A percentile compares a stretch with the other conserved stretches of the same genome.
Conservation (phyloP, 2,113 vertebrate species). For the Megalops atlanticus region DNA sequence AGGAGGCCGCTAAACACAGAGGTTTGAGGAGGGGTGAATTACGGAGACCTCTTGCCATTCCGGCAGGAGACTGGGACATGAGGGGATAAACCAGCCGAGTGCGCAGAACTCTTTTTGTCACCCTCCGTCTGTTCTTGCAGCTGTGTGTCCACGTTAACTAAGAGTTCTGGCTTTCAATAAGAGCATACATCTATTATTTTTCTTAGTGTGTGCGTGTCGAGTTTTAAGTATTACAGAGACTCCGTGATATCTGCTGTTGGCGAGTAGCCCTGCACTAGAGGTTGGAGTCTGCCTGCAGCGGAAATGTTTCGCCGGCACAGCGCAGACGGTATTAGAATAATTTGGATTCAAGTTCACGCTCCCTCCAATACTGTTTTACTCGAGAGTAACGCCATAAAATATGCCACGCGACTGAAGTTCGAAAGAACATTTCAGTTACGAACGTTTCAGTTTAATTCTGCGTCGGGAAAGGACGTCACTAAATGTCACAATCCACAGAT, state of each 20-base stretch:
- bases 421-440: not conserved
- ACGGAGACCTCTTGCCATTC: not conserved
- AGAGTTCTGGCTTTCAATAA: not conserved
- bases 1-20: not conserved
- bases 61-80: not conserved
- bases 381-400: not conserved
- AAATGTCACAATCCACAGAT: not conserved
- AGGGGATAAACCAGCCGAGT: not conserved
- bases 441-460: not conserved
- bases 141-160: not conserved
- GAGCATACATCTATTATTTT: not conserved
- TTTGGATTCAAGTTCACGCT: constrained; percentile 1
- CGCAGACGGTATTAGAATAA: not conserved
- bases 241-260: not conserved
- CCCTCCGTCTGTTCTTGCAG: not conserved
- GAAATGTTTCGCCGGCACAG: not conserved
- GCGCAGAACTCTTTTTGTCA: not conserved
- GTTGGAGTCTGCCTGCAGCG: not conserved
- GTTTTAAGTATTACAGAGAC: too few species aligned
- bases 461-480: not conserved
- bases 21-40: not conserved
- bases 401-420: not conserved
- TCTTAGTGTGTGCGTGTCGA: not conserved
- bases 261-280: not conserved
- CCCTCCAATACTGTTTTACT: not conserved